Evolutionary conservation across 1,140 invertebrate genomes (phyloP).

Genomic region (Drosophila burlai): DNA sequence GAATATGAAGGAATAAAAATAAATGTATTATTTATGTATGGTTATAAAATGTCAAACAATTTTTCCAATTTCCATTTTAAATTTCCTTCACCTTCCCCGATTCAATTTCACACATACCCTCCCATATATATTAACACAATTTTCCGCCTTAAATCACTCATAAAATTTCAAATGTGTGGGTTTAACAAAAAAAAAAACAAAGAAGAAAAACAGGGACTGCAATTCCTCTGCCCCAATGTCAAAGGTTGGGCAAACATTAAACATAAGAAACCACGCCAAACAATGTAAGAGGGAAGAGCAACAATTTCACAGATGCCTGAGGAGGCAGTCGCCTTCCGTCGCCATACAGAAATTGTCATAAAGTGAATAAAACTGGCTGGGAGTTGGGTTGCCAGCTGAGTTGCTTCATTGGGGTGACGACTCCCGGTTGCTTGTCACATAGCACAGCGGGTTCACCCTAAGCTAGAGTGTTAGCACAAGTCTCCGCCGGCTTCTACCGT

Average conservation of each 20-base stretch:
- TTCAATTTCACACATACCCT: conserved; percentile 20
- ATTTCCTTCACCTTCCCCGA: conserved; percentile 10
- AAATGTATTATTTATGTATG: neutral
- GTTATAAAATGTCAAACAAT: conserved; percentile 22
- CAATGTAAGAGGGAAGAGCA: conserved; percentile 6
- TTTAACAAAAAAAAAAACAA: neutral
- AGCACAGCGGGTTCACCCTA: conserved; percentile 46
- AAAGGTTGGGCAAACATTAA: conserved; percentile 51
- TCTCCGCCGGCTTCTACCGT: neutral
- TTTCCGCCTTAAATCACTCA: conserved; percentile 28
- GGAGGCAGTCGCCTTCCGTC: neutral
- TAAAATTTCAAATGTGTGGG: conserved; percentile 5
- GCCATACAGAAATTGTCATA: conserved; percentile 47
- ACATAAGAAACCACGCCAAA: conserved; percentile 30
- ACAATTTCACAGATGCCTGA: conserved; percentile 35
- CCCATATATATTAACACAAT: conserved; percentile 2
- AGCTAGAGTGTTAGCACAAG: conserved; percentile 11
- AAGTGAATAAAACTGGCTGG: conserved; percentile 61
- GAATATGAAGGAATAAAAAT: neutral
- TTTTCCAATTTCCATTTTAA: conserved; percentile 28
- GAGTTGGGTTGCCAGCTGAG: conserved; percentile 51
- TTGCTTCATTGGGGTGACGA: conserved; percentile 46
- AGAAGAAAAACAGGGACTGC: neutral
- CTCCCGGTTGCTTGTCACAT: conserved; percentile 65
- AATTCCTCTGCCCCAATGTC: conserved; percentile 28